These are phyloP conservation scores for Heliornis fulica DNA, from an alignment of 2,113 vertebrate species.

Conservation along the genomic window DNA sequence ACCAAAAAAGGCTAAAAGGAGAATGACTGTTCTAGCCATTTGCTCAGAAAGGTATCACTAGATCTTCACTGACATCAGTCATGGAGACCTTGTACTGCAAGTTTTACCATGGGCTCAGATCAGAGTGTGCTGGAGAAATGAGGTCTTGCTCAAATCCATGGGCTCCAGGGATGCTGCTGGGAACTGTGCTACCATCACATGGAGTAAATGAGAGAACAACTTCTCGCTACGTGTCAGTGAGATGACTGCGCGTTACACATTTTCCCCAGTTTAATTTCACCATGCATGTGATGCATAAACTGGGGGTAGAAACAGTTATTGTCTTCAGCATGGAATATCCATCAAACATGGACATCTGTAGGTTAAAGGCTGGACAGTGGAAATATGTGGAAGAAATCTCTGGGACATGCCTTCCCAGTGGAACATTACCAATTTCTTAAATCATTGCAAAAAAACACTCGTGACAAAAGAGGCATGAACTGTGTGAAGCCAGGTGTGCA, in stretches of 20 bases:
- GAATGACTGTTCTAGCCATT: neutral
- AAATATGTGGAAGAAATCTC: neutral
- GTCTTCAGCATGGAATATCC: neutral
- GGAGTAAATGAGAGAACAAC: neutral
- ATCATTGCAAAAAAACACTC: neutral
- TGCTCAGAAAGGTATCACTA: fast-evolving
- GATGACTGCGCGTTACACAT: neutral
- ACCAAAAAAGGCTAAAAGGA: neutral
- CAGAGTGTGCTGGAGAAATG: neutral
- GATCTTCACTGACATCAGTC: neutral
- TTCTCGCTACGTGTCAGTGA: neutral
- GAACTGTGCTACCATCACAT: neutral
- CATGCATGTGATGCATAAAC: neutral
- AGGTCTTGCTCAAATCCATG: neutral
- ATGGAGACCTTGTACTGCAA: neutral
- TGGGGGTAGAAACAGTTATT: neutral
- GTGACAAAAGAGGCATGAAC: neutral
- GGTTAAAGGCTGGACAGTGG: neutral
- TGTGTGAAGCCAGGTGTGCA: constrained; percentile 7
- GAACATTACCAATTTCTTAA: neutral
- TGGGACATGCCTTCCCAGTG: neutral
- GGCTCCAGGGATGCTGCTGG: fast-evolving
- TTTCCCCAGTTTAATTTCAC: neutral
- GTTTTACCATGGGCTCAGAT: neutral
- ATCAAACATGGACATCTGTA: neutral